Evolutionary conservation across 2,888 invertebrate genomes (phyloP).

Genomic region (Dione vanillae): DNA sequence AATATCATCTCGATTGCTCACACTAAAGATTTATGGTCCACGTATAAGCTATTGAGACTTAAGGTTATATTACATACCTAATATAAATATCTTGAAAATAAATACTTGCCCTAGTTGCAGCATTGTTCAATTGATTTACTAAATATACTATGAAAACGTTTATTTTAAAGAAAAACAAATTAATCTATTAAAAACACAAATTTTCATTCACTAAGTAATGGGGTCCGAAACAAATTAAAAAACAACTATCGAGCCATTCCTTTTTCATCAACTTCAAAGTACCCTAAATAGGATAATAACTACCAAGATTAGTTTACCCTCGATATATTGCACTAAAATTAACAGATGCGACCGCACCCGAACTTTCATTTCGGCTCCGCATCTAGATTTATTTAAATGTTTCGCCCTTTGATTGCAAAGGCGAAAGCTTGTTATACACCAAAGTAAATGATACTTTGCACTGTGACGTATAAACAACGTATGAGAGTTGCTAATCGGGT

Average conservation of each 20-base stretch:
- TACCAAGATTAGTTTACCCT: conserved; percentile 22
- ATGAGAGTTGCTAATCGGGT: conserved; percentile 35
- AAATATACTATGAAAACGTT: too few relatives aligned
- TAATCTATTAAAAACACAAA: not conserved
- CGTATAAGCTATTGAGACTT: conserved; percentile 33
- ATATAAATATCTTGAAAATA: too few relatives aligned
- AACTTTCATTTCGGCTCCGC: conserved; percentile 64
- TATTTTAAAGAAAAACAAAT: too few relatives aligned
- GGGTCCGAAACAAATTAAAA: not conserved
- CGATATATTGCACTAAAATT: conserved; percentile 15
- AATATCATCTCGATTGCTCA: conserved; percentile 74
- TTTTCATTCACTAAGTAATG: not conserved
- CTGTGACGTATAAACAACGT: conserved; percentile 45
- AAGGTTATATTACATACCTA: not conserved
- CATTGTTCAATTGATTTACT: too few relatives aligned
- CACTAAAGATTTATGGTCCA: conserved; percentile 57
- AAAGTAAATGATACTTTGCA: conserved; percentile 48
- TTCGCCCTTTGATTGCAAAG: conserved; percentile 75
- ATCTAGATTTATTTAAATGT: conserved; percentile 80
- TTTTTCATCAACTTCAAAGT: conserved; percentile 10
- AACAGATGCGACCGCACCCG: conserved; percentile 47
- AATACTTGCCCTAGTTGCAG: too few relatives aligned
- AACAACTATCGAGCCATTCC: not conserved
- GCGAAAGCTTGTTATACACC: conserved; percentile 69
- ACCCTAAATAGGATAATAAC: conserved; percentile 1